Evolutionary conservation across 2,113 vertebrate genomes (phyloP).

Genomic region (Chionis minor): DNA sequence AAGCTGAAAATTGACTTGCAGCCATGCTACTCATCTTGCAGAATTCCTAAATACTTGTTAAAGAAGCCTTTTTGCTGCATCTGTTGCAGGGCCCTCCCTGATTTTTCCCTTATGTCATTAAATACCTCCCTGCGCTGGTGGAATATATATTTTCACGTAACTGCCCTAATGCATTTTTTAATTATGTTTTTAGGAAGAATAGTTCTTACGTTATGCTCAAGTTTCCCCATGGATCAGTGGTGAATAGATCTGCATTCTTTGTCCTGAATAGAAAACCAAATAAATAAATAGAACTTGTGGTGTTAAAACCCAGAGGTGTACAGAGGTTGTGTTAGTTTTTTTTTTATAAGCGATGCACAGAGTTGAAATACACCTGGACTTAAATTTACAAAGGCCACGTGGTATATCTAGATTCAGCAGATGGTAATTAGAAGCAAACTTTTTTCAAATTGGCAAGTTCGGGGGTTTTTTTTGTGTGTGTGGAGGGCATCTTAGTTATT

Average conservation of each 20-base stretch:
- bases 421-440: background rate
- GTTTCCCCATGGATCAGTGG: background rate
- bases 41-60: background rate
- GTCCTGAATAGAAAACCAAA: background rate
- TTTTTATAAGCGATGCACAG: background rate
- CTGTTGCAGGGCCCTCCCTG: background rate
- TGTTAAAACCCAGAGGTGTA: background rate
- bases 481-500: background rate
- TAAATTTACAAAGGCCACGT: background rate
- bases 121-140: accelerated
- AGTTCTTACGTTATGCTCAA: background rate
- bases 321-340: background rate
- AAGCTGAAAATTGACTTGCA: background rate
- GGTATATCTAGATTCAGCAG: background rate
- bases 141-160: background rate
- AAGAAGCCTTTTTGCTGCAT: background rate
- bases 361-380: accelerated
- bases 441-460: background rate
- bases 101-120: background rate
- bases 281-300: background rate
- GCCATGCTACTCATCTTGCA: background rate
- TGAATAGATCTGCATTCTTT: background rate
- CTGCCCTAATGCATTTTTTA: background rate
- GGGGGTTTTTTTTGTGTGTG: background rate
- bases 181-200: background rate